Percentiles rank a stretch among this genome's conserved stretches.
Evolutionary conservation across 2,888 invertebrate species (phyloP).

Genomic region (Scotopteryx bipunctaria): DNA sequence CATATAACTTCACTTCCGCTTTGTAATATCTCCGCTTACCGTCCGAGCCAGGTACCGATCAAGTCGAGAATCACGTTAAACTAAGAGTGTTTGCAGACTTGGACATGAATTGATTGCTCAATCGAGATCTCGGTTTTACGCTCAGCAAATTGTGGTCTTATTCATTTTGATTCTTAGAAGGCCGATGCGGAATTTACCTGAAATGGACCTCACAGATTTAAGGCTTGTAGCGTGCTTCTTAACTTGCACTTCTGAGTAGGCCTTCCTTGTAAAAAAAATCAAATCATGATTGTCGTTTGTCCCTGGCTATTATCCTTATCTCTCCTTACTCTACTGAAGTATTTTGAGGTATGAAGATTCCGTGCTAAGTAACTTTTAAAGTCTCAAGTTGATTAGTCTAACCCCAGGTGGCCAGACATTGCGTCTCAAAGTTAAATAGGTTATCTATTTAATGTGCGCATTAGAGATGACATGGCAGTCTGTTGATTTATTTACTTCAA

Average conservation of each 20-base stretch:
- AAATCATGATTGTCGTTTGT: too few species aligned
- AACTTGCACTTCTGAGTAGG: too few species aligned
- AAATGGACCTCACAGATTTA: conserved; percentile 38
- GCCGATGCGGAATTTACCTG: conserved; percentile 32
- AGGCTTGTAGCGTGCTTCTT: too few species aligned
- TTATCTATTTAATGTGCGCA: background rate
- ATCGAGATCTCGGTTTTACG: conserved; percentile 16
- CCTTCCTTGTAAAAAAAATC: too few species aligned
- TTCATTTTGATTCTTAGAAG: conserved; percentile 40
- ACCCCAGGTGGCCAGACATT: background rate
- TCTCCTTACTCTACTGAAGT: too few species aligned
- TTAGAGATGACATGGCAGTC: background rate
- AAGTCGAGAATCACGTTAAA: background rate
- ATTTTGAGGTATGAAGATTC: too few species aligned
- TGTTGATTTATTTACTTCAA: background rate
- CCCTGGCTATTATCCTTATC: too few species aligned
- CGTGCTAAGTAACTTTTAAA: background rate
- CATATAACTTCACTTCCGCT: background rate
- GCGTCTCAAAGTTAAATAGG: background rate
- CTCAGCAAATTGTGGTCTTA: conserved; percentile 17
- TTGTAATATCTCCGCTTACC: background rate
- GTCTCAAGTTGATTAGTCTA: background rate
- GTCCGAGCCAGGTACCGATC: too few species aligned
- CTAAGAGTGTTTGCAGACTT: conserved; percentile 5
- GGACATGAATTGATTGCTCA: conserved; percentile 12